Base-by-base conservation (phyloP, 2,113 vertebrate species). In the Salvator merianae region DNA sequence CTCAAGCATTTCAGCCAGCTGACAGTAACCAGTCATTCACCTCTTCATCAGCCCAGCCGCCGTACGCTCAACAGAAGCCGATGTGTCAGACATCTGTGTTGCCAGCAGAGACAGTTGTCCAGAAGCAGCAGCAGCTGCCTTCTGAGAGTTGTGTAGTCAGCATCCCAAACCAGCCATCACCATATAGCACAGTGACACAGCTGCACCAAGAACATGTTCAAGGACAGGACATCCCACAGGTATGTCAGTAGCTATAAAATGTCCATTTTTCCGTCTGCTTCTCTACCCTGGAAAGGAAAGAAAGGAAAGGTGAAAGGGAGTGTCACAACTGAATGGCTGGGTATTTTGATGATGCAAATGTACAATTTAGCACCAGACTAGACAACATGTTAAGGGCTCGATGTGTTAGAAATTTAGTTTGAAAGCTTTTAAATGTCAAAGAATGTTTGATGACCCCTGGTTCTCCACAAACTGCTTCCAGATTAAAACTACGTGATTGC, bases 11-110 rank as follows among this genome's bases (percentile, higher is more conserved):
- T 79, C 83, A 91, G 62, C 50, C 40, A 59, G 84, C 85, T 79
- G 82, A 90, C 9, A 84, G 50, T 40, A 87, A 74, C 87, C 81
- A 90, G 16, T 77, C 32, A 3, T 83, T 86, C 88, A 68, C 76
- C 77, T 38, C 90, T 91, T 65, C 72, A 85, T 40, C 93, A 90
- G 81, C 78, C 12, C 92, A 94, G 34, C 73, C 83, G 62, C 59
- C 77, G 38, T 85, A 80, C 88, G 93, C 79, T 73, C 87, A 85
- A 6, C 36, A 63, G 79, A 91, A 93, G 76, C 77, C 80, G 4
- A 7, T 59, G 81, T 94, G 63, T 93, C 87, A 88, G 87, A 53
- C 77, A 92, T 63, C 53, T 86, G 47, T 47, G 69, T 79, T 79
- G 38, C 8, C 68, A 18, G 83, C 69, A 47, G 77, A 85, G 13